Percentiles rank a stretch among this genome's conserved stretches.
Evolutionary conservation across 2,888 invertebrate genomes (phyloP).

Genomic region (Patella ulyssiponensis): DNA sequence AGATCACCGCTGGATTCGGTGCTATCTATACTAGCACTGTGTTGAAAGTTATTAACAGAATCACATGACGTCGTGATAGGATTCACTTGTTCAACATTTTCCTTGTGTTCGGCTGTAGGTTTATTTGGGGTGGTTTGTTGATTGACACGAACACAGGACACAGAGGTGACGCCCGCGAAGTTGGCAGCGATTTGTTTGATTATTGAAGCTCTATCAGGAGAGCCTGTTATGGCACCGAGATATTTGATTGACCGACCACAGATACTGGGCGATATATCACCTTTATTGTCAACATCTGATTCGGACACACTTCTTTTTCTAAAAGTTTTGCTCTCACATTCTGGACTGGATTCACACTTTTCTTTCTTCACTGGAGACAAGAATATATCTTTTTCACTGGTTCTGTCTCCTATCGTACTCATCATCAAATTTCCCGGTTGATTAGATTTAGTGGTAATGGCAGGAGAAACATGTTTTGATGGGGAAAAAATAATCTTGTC

Average conservation of each 20-base stretch:
- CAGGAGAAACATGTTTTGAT: not conserved
- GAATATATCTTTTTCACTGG: no score
- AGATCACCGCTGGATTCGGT: conserved; percentile 20
- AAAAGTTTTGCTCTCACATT: not conserved
- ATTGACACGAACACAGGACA: conserved; percentile 14
- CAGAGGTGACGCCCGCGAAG: conserved; percentile 2
- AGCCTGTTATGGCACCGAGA: not conserved
- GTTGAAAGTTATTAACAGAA: not conserved
- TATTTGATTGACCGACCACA: not conserved
- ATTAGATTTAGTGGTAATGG: no score
- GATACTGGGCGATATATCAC: not conserved
- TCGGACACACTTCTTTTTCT: not conserved
- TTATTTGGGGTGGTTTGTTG: conserved; percentile 1
- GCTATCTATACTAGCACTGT: not conserved
- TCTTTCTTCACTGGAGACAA: no score
- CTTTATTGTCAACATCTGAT: not conserved
- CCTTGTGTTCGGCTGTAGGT: not conserved
- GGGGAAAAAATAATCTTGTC: not conserved
- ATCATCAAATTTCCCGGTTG: no score
- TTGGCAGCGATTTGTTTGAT: conserved; percentile 23
- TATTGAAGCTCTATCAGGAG: conserved; percentile 18
- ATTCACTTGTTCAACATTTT: no score
- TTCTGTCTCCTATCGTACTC: no score
- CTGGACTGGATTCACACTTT: not conserved
- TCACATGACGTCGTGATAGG: not conserved